Base-by-base conservation (phyloP, 2,797 vertebrate species). In the Pseudochirops cupreus region DNA sequence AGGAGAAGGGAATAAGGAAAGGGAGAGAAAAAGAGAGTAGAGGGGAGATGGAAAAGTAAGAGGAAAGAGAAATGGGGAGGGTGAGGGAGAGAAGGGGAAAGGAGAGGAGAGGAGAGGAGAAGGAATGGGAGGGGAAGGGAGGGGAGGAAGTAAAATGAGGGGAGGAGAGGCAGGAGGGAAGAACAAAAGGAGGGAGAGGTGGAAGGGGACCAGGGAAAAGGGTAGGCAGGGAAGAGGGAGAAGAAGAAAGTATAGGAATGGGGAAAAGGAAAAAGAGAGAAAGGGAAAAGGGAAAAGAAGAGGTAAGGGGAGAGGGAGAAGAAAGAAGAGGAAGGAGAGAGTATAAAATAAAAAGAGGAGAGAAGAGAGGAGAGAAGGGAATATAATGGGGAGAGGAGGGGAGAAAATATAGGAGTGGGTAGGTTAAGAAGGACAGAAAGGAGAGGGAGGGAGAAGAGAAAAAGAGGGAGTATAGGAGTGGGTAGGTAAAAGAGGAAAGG, bases 11-110 rank as follows among this genome's bases (percentile, higher is more conserved):
- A 31, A 62, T 74, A 94, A 96, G 95, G 93, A 67, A 67, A 62
- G 55, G 97, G 52, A 91, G 95, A 95, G 89, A 92, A 92, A 62
- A 12, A 54, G 93, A 62, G 33, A 62, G 55, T 97, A 54, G 90
- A 94, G 94, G 74, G 91, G 91, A 62, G 9, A n/a, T 18, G 18
- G 18, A 18, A 95, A 95, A 53, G 92, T 93, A 95, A 26, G 94
- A 94, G 3, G 52, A 58, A 52, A 91, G 6, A 33, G 82, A 2
- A 0, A 89, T 14, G 18, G n/a, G 7, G 21, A 31, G 46, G 74
- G 91, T 56, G 54, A 50, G 29, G 53, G 95, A 92, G 24, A 91
- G 95, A 94, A 33, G 29, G 90, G 46, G 93, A 91, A 2, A 67
- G 94, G 7, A 14, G 7, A 39, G n/a, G 26, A 28, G 96, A 95